phyloP scores from a whole-genome alignment of 2,797 vertebrate species.

The Brachyalestes nurse region DNA sequence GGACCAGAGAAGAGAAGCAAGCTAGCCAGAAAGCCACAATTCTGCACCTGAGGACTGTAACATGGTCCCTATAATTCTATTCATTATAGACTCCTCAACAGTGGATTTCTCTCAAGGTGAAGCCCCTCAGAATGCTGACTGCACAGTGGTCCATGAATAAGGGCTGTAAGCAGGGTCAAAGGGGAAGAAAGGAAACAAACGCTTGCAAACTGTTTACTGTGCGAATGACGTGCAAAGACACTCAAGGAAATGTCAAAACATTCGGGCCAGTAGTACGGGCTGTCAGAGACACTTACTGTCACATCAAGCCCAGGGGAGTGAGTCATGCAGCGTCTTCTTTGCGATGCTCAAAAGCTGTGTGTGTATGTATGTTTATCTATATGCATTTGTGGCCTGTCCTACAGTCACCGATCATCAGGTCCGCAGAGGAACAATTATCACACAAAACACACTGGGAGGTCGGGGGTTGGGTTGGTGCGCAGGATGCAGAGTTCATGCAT shows the following conservation, averaged over 20 bases:
- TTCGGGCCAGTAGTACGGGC: conserved; percentile 34
- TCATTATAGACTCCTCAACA: background rate
- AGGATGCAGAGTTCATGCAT: background rate
- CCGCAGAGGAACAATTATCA: background rate
- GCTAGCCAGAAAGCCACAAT: background rate
- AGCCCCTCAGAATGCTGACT: background rate
- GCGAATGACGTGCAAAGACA: conserved; percentile 55
- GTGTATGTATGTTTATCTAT: background rate
- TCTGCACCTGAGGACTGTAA: background rate
- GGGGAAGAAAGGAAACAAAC: conserved; percentile 18
- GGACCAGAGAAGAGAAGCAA: background rate
- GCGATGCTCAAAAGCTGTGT: background rate
- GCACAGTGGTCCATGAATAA: background rate
- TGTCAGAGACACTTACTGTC: conserved; percentile 50
- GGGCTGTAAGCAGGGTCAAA: background rate
- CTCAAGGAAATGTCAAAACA: conserved; percentile 62
- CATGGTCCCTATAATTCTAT: background rate
- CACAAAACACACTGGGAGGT: background rate
- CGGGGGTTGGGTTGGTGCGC: no score
- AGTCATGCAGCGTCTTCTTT: conserved; percentile 28
- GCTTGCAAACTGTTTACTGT: conserved; percentile 45
- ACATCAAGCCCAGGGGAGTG: conserved; percentile 31
- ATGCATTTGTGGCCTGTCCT: background rate
- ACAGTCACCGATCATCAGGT: background rate
- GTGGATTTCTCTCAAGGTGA: background rate